phyloP scores from a whole-genome alignment of 2,888 invertebrate genomes.

The Diarsia brunnea region DNA sequence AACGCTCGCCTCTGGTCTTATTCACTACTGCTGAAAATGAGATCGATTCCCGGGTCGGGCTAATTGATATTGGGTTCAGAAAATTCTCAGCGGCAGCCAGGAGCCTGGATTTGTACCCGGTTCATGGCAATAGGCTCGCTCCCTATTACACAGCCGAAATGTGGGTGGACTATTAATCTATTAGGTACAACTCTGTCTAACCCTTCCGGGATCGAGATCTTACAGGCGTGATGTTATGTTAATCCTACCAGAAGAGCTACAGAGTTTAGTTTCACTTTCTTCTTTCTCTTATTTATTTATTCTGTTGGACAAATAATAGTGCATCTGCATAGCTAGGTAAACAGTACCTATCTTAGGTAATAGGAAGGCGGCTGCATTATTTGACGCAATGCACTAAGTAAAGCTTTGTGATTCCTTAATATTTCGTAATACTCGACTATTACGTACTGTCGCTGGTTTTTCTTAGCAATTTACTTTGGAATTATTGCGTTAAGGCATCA shows the following conservation, averaged over 20 bases:
- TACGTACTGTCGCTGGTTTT: slow-evolving; percentile 31
- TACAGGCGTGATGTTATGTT: neutral
- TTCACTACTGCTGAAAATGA: too few relatives aligned
- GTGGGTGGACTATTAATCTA: too few relatives aligned
- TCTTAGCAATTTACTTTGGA: slow-evolving; percentile 43
- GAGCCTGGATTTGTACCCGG: too few relatives aligned
- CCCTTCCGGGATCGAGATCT: too few relatives aligned
- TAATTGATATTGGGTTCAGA: too few relatives aligned
- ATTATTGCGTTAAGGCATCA: slow-evolving; percentile 13
- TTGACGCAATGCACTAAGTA: slow-evolving; percentile 51
- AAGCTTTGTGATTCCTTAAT: slow-evolving; percentile 47
- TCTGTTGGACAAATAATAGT: slow-evolving; percentile 26
- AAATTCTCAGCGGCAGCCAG: too few relatives aligned
- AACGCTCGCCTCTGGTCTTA: neutral
- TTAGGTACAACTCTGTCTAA: too few relatives aligned
- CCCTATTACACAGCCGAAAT: too few relatives aligned
- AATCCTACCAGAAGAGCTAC: neutral
- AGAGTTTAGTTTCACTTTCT: slow-evolving; percentile 4
- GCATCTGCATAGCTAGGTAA: slow-evolving; percentile 33
- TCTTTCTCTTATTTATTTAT: slow-evolving; percentile 18
- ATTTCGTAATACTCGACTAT: slow-evolving; percentile 36
- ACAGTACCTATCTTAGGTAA: slow-evolving; percentile 57
- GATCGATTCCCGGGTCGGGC: too few relatives aligned
- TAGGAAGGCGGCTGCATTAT: slow-evolving; percentile 55
- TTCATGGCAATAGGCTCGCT: too few relatives aligned